These are phyloP conservation scores for Naso thynnoides DNA, from an alignment of 2,797 vertebrate species.

Conservation along the genomic window DNA sequence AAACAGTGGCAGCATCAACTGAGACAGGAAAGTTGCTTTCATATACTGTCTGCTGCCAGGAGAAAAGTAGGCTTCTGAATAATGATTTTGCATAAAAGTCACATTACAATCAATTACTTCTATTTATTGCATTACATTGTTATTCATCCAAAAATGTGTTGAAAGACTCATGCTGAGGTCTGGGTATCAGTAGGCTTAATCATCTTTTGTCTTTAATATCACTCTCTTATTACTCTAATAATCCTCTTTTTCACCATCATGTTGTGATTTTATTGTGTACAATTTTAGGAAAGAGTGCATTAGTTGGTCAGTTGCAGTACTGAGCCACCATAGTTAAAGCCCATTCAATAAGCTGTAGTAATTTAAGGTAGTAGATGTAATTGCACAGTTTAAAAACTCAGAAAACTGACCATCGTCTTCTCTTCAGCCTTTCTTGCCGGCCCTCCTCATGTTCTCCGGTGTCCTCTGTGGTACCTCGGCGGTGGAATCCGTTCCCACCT, in stretches of 20 bases:
- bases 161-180: background rate
- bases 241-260: background rate
- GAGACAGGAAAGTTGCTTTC: background rate
- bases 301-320: background rate
- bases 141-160: background rate
- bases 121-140: too few relatives aligned
- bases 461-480: background rate
- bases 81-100: too few relatives aligned
- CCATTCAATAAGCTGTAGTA: background rate
- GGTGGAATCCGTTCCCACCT: constrained; percentile 42
- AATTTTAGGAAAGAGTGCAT: background rate
- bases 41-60: background rate
- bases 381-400: background rate
- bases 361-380: background rate
- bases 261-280: background rate
- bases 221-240: background rate
- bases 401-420: background rate
- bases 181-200: background rate
- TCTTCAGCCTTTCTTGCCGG: constrained; percentile 42
- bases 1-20: background rate
- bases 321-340: background rate
- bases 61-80: too few relatives aligned
- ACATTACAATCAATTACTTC: too few relatives aligned
- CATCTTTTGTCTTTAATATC: background rate
- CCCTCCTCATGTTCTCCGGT: constrained; percentile 50